Conservation (phyloP, 2,113 vertebrate genomes). For the Chloroceryle aenea region DNA sequence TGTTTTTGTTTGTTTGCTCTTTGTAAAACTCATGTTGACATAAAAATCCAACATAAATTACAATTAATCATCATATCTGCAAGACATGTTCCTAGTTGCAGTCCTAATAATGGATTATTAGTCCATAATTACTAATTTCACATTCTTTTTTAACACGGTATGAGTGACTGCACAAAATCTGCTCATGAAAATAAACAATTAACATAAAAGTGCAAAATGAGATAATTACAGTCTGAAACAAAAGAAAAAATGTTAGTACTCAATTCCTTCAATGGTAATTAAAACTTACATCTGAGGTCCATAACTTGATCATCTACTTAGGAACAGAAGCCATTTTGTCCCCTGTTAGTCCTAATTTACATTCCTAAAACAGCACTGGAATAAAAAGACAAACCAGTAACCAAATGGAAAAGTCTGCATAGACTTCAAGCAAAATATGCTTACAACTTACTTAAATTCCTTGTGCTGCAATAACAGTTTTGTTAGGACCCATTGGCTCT, state of each 20-base stretch:
- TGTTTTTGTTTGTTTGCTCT: neutral
- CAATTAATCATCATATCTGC: neutral
- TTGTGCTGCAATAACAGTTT: neutral
- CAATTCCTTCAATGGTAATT: neutral
- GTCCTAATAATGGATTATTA: neutral
- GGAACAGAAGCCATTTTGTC: neutral
- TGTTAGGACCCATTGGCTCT: rapidly evolving
- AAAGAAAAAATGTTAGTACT: neutral
- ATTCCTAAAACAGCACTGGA: neutral
- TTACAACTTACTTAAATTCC: neutral
- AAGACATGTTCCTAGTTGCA: neutral
- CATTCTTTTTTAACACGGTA: neutral
- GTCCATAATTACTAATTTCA: neutral
- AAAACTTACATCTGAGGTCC: neutral
- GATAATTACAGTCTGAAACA: slow-evolving; percentile 11
- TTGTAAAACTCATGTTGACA: neutral
- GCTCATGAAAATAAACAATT: neutral
- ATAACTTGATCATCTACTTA: neutral
- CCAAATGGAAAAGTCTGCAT: neutral
- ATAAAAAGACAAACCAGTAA: neutral
- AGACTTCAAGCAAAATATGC: neutral
- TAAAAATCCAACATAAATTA: neutral
- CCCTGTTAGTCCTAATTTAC: neutral
- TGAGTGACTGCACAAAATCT: neutral
- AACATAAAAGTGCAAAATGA: slow-evolving; percentile 17